Evolutionary conservation across 1,140 invertebrate species (phyloP), one percentile per base, ranked within the genome.

Genomic region (Archivesica marissinica): DNA sequence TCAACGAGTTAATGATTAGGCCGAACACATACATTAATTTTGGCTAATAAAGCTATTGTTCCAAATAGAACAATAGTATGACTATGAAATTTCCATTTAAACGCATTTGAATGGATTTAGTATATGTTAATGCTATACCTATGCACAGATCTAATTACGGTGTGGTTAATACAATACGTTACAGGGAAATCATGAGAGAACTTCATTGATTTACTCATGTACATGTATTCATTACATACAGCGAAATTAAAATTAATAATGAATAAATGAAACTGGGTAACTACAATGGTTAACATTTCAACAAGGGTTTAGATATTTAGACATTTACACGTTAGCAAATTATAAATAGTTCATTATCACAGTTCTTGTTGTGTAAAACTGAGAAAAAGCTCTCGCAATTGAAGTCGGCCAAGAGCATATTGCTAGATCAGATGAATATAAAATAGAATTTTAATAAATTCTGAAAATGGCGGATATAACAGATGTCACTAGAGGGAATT

Each of bases 1-100:
- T 76, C 74, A 61, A 20, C 7, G 59, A 59, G 25, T 56, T 28
- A 54, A 76, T 59, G 74, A 76, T 76, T 35, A 52, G 25, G 47
- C 28, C 23, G 20, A 41, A 52, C 56, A 79, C 44, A 30, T 52
- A 33, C 70, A 81, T 56, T 39, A 72, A 81, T 68, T 41, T 54
- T 2, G 20, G 23, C 47, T 70, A 56, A 70, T 72, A 50, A 33
- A 44, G 23, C 66, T 81, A 33, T 81, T 81, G 79, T 81, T 81
- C 59, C 39, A 66, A 20, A 30, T 30, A 38, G 20, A 33, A 79
- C 61, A 79, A 79, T 50, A 47, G 35, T 28, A 44, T 68, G 44
- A 44, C 39, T 66, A 79, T 79, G 23, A 79, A 41, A 17, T 79
- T 79, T 79, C 77, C 59, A 66, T 79, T 47, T 66, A 79, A 79